Evolutionary conservation across 2,113 vertebrate genomes (phyloP), one percentile per base, ranked within the genome.

Genomic region (Grantiella picta): DNA sequence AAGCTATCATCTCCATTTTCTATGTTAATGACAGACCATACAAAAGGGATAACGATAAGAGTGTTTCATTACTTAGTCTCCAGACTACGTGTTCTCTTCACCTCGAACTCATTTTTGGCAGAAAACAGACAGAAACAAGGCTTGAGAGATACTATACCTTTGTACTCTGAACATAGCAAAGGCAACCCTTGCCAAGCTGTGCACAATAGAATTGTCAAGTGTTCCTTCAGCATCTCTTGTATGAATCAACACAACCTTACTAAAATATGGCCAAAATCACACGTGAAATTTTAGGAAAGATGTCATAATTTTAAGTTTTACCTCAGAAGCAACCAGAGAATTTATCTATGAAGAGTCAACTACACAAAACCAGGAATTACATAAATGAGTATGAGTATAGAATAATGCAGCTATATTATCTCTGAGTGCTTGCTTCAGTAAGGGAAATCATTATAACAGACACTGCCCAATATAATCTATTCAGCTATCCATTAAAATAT

Each of bases 31-130:
- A 81, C 86, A 91, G 3, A 35, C 71, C 52, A 66, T 63, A 95
- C 56, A 76, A 81, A 86, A 44, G 29, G 18, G 53, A 84, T 88
- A 66, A 65, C 17, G 42, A 52, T 64, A 92, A 93, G 45, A 92
- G 22, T 81, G 50, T 70, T 78, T 92, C 82, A 81, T 87, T 84
- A 91, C 29, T 95, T 96, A 60, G 96, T 94, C 79, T 87, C 71
- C 40, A 82, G 89, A 96, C 60, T 72, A 69, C 54, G 23, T 15
- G 4, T 89, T 95, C 69, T 94, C 80, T 93, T 94, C 24, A 13
- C 72, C 35, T 95, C n/a, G 6, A 83, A 54, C 60, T 90, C 22
- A 49, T 85, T 85, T 47, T 90, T 91, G 66, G 69, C 59, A 93
- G 59, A 72, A 70, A 33, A 69, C 27, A 68, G 29, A 85, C 2